Evolutionary conservation across 2,113 vertebrate species (phyloP), one percentile per base, ranked within the genome.

Genomic region (Motacilla alba): DNA sequence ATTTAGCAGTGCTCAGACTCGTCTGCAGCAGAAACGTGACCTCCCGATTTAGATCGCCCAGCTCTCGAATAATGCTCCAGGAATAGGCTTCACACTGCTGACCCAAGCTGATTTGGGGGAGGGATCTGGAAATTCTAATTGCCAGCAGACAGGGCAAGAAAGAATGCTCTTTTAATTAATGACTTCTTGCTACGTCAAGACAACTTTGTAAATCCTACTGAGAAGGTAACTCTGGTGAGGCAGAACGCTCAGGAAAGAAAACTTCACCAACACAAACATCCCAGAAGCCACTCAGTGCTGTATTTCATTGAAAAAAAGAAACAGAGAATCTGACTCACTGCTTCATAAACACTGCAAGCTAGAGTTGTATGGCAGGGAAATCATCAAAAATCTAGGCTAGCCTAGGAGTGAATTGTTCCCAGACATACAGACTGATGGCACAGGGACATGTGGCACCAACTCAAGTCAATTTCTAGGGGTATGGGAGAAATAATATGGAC

Each of bases 301-400:
- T 13, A 13, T 49, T 86, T 79, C 73, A 86, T 68, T 94, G 81
- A 87, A 89, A 44, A 76, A 50, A 43, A 82, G 94, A 90, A 74
- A 6, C 23, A 80, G 60, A 90, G 43, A 52, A 55, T 39, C 50
- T 88, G 87, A 73, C 84, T 96, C 76, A 88, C 18, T 69, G 60
- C 69, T 90, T 78, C 89, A 70, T 66, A 93, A 90, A 85, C 44
- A 58, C 26, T 62, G 86, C 69, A 74, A 69, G 9, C 26, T 68
- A 13, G 47, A 88, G 31, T 10, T 77, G 67, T 23, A 70, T 39
- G 60, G 44, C 79, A 93, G 75, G 35, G 59, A 91, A 95, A 86
- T 43, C 20, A 72, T n/a, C 22, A 77, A 55, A 95, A 90, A 70
- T 44, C 35, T 30, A 74, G 58, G 47, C n/a, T 76, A 79, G 44